Base-by-base conservation (phyloP, 2,113 vertebrate species). In the Chaetorhynchus papuensis region DNA sequence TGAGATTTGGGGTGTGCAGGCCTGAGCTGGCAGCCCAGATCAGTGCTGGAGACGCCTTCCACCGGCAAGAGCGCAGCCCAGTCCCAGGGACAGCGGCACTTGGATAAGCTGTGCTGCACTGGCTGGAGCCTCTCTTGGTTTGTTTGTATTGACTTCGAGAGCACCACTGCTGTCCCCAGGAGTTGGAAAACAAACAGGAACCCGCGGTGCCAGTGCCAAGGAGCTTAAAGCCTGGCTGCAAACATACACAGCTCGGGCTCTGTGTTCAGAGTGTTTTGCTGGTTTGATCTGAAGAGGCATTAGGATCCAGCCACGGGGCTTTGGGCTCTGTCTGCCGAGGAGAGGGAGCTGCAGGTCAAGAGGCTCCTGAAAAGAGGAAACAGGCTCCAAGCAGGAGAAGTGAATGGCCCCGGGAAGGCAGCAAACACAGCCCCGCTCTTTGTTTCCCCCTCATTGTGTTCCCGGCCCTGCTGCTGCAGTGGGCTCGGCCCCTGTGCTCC, bases 261-360 rank as follows among this genome's bases (percentile, higher is more conserved):
- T 72, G 83, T 69, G 83, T 18, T 33, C 49, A 22, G 7, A 79
- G 70, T 9, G 61, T 3, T 84, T 52, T 9, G 41, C 65, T 50
- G 70, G 87, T 69, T 75, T 77, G 84, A 95, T 89, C 75, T 94
- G 66, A 96, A 96, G 91, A 93, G 87, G 87, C 68, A 64, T 45
- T 49, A 87, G 50, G 90, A 94, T 84, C 89, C 84, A 64, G 83
- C 75, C 16, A 0, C 0, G 2, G 92, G 71, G 28, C 77, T 81
- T 59, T 28, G 56, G 87, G 78, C 49, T 79, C 85, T 87, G 93
- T 10, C 42, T 85, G 96, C 70, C 0, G 52, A 93, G 44, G 44
- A 93, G 94, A 85, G 78, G 57, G 93, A 94, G 85, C 96, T 59
- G 74, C 59, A 15, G 94, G 95, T 97, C 95, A 97, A 96, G 96